A percentile compares a stretch with the other conserved stretches of the same genome.
These are phyloP conservation scores for Noctua janthina DNA, from an alignment of 2,888 invertebrate species.

Conservation along the genomic window DNA sequence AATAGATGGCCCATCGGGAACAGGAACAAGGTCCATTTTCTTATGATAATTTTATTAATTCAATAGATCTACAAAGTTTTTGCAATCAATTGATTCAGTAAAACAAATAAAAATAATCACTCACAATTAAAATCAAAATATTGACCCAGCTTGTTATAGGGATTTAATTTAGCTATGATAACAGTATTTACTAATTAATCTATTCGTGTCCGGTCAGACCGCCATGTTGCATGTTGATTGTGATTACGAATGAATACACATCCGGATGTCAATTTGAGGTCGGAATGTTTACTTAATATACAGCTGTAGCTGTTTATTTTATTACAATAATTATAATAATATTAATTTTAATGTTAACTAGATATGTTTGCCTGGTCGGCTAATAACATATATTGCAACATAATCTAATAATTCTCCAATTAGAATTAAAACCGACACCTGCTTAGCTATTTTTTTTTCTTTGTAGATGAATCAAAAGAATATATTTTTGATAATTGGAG, in stretches of 20 bases:
- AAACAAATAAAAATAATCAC: background rate
- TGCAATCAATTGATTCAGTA: background rate
- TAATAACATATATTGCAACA: too few species aligned
- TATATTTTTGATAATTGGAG: too few species aligned
- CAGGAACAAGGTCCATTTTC: too few species aligned
- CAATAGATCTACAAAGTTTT: background rate
- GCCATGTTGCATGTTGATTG: constrained; percentile 19
- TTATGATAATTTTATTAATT: background rate
- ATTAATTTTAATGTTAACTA: background rate
- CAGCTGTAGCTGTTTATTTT: background rate
- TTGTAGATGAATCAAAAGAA: too few species aligned
- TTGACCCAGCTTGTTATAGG: background rate
- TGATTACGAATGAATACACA: constrained; percentile 23
- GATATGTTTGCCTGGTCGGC: background rate
- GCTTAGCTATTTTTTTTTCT: too few species aligned
- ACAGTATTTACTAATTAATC: constrained; percentile 30
- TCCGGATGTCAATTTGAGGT: constrained; percentile 25
- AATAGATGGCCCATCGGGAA: too few species aligned
- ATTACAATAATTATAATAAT: background rate
- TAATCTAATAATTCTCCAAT: background rate
- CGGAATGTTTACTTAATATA: constrained; percentile 19
- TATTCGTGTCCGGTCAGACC: constrained; percentile 8
- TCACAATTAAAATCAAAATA: background rate
- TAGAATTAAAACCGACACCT: background rate
- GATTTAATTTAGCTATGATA: constrained; percentile 10